Percentiles rank a stretch among this genome's conserved stretches.
These are phyloP conservation scores for Mechanitis mazaeus DNA, from an alignment of 2,888 invertebrate genomes.

Conservation along the genomic window DNA sequence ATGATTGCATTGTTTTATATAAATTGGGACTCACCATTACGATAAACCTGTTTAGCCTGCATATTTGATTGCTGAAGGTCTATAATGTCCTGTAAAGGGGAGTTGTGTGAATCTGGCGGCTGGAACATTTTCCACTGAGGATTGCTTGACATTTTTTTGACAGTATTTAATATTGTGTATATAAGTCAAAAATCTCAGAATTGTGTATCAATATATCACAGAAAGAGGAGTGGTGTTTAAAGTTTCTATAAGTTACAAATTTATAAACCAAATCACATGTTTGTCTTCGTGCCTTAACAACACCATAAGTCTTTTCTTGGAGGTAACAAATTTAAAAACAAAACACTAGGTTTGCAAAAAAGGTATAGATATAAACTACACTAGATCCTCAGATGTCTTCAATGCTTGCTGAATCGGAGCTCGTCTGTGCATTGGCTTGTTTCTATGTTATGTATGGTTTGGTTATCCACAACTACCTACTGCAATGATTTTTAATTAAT, in stretches of 20 bases:
- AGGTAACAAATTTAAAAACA: conserved; percentile 37
- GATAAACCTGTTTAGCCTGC: conserved; percentile 71
- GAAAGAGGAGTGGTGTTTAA: conserved; percentile 61
- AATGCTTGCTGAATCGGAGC: conserved; percentile 91
- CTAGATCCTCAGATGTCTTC: conserved; percentile 90
- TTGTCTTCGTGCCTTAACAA: conserved; percentile 50
- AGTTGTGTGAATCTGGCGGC: conserved; percentile 90
- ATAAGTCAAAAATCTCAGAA: conserved; percentile 60
- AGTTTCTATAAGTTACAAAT: conserved; percentile 49
- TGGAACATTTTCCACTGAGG: conserved; percentile 94
- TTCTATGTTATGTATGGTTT: conserved; percentile 34
- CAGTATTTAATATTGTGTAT: conserved; percentile 61
- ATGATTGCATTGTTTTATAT: neutral
- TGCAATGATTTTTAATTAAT: conserved; percentile 18
- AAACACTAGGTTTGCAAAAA: conserved; percentile 52
- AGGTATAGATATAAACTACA: conserved; percentile 62
- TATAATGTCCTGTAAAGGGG: conserved; percentile 89
- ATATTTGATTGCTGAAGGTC: conserved; percentile 80
- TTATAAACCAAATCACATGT: conserved; percentile 68
- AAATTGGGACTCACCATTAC: conserved; percentile 68
- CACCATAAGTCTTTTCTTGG: conserved; percentile 18
- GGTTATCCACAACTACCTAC: conserved; percentile 51
- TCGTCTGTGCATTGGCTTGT: conserved; percentile 45
- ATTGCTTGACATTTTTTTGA: conserved; percentile 83
- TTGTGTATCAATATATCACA: conserved; percentile 69